Evolutionary conservation across 1,140 invertebrate species (phyloP).

Genomic region (Bombus breviceps): DNA sequence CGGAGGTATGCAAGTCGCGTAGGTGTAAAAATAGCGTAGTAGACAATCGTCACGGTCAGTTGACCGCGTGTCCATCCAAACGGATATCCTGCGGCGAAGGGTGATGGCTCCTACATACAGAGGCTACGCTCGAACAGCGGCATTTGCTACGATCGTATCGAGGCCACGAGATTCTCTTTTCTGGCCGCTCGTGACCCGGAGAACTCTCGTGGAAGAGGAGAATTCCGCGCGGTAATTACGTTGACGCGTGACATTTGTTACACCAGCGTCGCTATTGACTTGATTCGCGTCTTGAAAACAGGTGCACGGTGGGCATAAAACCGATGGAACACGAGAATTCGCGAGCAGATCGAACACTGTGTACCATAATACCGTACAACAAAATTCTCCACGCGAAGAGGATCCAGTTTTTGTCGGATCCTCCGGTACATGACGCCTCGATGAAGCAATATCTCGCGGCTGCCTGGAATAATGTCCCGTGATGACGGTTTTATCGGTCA

Average conservation of each 20-base stretch:
- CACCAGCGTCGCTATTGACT: not conserved
- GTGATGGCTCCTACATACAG: no score
- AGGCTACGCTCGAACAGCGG: no score
- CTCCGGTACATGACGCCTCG: conserved; percentile 15
- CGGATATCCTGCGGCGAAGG: no score
- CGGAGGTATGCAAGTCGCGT: no score
- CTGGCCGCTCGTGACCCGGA: conserved; percentile 29
- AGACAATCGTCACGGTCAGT: no score
- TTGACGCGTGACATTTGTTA: conserved; percentile 25
- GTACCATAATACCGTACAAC: not conserved
- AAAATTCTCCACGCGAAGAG: not conserved
- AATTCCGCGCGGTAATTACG: conserved; percentile 55
- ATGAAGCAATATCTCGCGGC: conserved; percentile 58
- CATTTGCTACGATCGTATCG: no score
- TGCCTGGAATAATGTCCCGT: conserved; percentile 25
- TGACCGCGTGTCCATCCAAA: no score
- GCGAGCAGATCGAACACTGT: not conserved
- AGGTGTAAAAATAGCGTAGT: no score
- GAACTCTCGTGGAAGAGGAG: not conserved
- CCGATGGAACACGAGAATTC: not conserved
- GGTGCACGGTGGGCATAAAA: no score
- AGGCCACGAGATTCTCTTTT: no score
- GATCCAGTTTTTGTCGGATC: conserved; percentile 29
- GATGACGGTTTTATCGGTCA: conserved; percentile 35
- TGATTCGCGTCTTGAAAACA: not conserved